Evolutionary conservation across 2,113 vertebrate species (phyloP), one percentile per base, ranked within the genome.

Genomic region (Myrmophylax atrothorax): DNA sequence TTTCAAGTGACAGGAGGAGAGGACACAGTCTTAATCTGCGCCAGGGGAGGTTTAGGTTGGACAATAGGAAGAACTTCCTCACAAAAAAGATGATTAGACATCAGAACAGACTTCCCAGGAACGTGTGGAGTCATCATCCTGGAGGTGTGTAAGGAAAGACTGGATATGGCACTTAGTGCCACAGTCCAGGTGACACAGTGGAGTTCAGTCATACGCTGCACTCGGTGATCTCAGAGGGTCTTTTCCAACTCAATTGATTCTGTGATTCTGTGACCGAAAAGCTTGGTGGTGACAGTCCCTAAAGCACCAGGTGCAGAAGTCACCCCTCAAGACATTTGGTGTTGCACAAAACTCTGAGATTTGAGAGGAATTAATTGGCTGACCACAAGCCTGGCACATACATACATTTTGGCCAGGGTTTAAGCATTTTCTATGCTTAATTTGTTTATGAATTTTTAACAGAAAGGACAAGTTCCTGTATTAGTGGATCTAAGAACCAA

Each of bases 381-480:
- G 35, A 19, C 10, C 3, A 1, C 11, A 25, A 66, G 40, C 24
- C 18, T 38, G 44, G 17, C 22, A 4, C 3, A 0, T 7, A 1
- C 0, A 0, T 13, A 22, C 17, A 0, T 23, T 35, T 42, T 18
- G 56, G 46, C 19, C 10, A 2, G 0, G 19, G 24, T 22, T 40
- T 12, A 14, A 59, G 23, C 6, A 2, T 66, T 26, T 35, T 53
- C 23, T 19, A 0, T 40, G 17, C 40, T 42, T 42, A 42, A 50
- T 23, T 14, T 2, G 1, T 4, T 20, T 6, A 35, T 3, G 14
- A 12, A 0, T 10, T 69, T 67, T 62, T n/a, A 59, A 26, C 19
- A 18, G 14, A 76, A 66, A 16, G 10, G 17, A 3, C 20, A 24
- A 14, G 18, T 33, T 50, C 18, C 59, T 42, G 8, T 29, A 7